Evolutionary conservation across 1,140 invertebrate genomes (phyloP).

Genomic region (Brachionus plicatilis): DNA sequence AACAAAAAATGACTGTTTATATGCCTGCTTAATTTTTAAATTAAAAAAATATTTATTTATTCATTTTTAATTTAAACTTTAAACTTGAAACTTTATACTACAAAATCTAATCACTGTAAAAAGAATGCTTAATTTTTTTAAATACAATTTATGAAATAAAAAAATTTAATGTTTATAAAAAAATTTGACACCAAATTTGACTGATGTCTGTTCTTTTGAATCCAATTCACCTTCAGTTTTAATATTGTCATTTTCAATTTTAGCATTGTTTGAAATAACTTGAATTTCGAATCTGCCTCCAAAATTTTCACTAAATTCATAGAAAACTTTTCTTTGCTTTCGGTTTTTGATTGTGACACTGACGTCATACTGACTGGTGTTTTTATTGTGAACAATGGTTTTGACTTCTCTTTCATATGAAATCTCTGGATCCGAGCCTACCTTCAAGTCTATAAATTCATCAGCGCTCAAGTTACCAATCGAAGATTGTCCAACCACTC

Average conservation of each 20-base stretch:
- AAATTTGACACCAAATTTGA: conserved; percentile 16
- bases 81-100: no score
- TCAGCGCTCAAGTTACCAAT: not conserved
- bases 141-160: not conserved
- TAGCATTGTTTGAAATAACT: not conserved
- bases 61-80: no score
- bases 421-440: not conserved
- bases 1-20: no score
- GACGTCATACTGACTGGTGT: not conserved
- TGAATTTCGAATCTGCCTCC: not conserved
- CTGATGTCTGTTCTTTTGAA: not conserved
- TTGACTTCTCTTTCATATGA: conserved; percentile 8
- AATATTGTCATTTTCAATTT: conserved; percentile 11
- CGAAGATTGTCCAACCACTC: conserved; percentile 21
- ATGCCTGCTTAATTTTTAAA: no score
- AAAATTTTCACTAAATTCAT: conserved; percentile 5
- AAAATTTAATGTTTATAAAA: not conserved
- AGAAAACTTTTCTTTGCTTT: not conserved
- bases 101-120: not conserved
- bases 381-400: not conserved
- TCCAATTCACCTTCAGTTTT: conserved; percentile 1
- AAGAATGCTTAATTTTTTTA: no score
- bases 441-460: not conserved
- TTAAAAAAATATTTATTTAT: no score
- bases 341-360: not conserved